Percentiles rank a stretch among this genome's conserved stretches.
These are phyloP conservation scores for Balaeniceps rex DNA, from an alignment of 2,113 vertebrate genomes.

Conservation along the genomic window DNA sequence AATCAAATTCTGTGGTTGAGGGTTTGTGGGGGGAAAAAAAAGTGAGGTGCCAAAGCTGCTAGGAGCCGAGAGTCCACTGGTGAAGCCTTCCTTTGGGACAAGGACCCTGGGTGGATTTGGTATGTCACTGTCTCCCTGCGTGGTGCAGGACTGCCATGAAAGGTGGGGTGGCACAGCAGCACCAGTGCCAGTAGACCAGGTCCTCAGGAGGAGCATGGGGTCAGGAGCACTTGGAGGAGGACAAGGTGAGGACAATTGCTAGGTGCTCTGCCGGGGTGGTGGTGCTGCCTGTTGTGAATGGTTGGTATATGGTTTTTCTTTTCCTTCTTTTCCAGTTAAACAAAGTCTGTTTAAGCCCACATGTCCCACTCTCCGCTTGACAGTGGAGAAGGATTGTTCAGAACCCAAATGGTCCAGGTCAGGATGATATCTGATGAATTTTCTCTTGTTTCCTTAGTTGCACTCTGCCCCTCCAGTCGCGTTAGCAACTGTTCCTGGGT, in stretches of 20 bases:
- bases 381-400: background rate
- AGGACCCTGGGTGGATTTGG: background rate
- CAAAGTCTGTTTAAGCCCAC: background rate
- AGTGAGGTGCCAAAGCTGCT: background rate
- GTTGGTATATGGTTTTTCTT: background rate
- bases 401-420: background rate
- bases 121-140: background rate
- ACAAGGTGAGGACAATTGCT: background rate
- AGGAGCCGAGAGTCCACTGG: background rate
- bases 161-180: background rate
- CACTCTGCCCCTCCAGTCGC: background rate
- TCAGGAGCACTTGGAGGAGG: background rate
- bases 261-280: accelerated
- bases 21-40: background rate
- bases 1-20: background rate
- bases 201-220: background rate
- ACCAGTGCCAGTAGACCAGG: background rate
- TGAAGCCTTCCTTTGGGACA: background rate
- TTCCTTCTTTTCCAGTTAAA: background rate
- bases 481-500: background rate
- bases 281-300: background rate
- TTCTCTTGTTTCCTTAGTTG: background rate
- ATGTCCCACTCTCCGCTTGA: background rate
- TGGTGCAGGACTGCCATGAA: accelerated
- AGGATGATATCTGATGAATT: background rate